These are phyloP conservation scores for Andinoacara biseriatus DNA, from an alignment of 2,113 vertebrate species.

Conservation along the genomic window DNA sequence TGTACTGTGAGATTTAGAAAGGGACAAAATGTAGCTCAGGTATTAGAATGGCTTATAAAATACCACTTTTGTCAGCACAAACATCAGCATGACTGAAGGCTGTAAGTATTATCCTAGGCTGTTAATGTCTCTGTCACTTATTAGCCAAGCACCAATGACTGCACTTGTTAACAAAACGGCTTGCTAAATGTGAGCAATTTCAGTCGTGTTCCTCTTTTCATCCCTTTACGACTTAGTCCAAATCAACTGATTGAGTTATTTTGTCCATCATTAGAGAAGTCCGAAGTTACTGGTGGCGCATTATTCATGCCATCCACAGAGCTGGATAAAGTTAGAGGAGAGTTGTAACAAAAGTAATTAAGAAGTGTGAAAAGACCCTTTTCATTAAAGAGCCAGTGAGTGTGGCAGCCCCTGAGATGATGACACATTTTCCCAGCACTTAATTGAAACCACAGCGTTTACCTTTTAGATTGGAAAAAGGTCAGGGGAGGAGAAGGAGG, in stretches of 20 bases:
- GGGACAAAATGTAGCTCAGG: too few species aligned
- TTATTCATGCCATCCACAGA: slow-evolving; percentile 21
- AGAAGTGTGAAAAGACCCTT: slow-evolving; percentile 47
- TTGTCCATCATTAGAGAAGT: slow-evolving; percentile 17
- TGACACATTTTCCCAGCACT: slow-evolving; percentile 32
- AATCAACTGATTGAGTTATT: slow-evolving; percentile 14
- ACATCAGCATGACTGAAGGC: too few species aligned
- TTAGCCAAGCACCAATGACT: too few species aligned
- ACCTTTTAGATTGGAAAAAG: slow-evolving; percentile 47
- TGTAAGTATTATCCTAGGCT: too few species aligned
- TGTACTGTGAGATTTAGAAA: too few species aligned
- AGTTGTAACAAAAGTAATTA: slow-evolving; percentile 65
- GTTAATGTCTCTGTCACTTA: too few species aligned
- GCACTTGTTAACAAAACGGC: too few species aligned
- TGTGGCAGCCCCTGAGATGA: slow-evolving; percentile 28
- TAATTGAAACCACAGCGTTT: slow-evolving; percentile 52
- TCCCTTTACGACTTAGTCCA: background rate
- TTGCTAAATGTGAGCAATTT: too few species aligned
- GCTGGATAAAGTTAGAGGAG: background rate
- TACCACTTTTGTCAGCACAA: too few species aligned
- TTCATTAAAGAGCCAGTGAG: slow-evolving; percentile 45
- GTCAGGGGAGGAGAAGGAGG: slow-evolving; percentile 18
- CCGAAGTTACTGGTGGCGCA: background rate
- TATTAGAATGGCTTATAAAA: too few species aligned
- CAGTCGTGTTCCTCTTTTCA: too few species aligned